These are phyloP conservation scores for Chaetoderma sp. DNA, from an alignment of 2,888 invertebrate species.

Conservation along the genomic window DNA sequence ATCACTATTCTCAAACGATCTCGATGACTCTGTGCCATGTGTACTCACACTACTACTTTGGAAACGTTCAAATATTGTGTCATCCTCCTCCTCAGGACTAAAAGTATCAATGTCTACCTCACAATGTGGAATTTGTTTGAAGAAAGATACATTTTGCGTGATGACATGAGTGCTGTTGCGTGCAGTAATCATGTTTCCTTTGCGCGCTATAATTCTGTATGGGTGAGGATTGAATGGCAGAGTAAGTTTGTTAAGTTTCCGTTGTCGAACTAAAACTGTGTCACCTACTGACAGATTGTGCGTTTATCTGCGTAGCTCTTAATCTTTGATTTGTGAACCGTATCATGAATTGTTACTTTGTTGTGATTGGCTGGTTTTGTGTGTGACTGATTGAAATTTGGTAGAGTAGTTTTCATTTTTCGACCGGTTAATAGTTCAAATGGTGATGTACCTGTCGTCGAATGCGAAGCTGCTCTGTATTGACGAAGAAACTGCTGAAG, in stretches of 20 bases:
- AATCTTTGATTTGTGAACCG: neutral
- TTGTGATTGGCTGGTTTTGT: neutral
- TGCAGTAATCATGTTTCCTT: neutral
- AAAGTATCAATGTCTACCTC: too few relatives aligned
- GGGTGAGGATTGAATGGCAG: neutral
- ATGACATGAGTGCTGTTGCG: neutral
- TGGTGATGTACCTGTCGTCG: neutral
- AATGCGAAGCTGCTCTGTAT: neutral
- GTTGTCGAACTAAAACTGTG: neutral
- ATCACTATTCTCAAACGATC: too few relatives aligned
- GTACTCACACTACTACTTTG: too few relatives aligned
- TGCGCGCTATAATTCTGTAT: neutral
- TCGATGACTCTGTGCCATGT: too few relatives aligned
- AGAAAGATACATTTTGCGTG: neutral
- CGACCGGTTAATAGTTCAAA: neutral
- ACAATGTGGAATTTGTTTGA: neutral
- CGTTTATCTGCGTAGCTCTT: neutral
- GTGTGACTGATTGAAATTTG: neutral
- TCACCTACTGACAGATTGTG: too few relatives aligned
- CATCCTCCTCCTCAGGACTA: too few relatives aligned
- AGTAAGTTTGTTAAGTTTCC: neutral
- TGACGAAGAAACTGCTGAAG: neutral
- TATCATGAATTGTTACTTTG: neutral
- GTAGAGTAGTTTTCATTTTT: constrained; percentile 1
- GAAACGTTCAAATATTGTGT: too few relatives aligned